Evolutionary conservation across 2,113 vertebrate genomes (phyloP), one percentile per base, ranked within the genome.

Genomic region (Hypomesus transpacificus): DNA sequence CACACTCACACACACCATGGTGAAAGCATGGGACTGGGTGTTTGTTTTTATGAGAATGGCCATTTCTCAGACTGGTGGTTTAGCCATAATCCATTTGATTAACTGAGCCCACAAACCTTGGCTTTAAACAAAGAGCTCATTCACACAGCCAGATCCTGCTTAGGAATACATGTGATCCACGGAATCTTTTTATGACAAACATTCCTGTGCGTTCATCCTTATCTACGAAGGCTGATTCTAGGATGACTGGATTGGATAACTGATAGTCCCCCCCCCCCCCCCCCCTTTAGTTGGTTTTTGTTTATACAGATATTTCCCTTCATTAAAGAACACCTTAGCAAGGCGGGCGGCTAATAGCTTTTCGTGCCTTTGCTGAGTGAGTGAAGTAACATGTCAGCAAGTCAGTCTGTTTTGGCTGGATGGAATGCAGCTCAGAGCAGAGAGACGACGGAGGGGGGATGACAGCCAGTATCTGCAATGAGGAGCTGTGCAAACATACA

Each of bases 71-170:
- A 86, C 71, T 73, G 77, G 86, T 66, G 75, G 77, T 81, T 75
- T 90, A 66, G 75, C 87, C 85, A 80, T 91, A 92, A 91, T 91
- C 90, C 87, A 78, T 89, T 90, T 91, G 91, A 91, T 92, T 90
- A 90, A 81, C 82, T 87, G 83, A 88, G 90, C 82, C 72, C 87
- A 84, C 76, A 73, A 88, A 86, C 82, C 82, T 80, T 76, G 75
- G 39, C 84, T 18, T 58, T 78, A 80, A 84, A 92, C 89, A 92
- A 93, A 91, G 87, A 85, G 80, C 77, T 84, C 90, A 87, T 92
- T 92, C 89, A 65, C 34, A 14, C 63, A 65, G 21, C 77, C 66
- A 71, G 80, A 79, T 66, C 31, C 80, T 84, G 87, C 87, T 89
- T 87, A 87, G 77, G 65, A 86, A 84, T 78, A 82, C 89, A 90